A percentile compares a stretch with the other conserved stretches of the same genome.
Evolutionary conservation across 1,140 invertebrate genomes (phyloP).

Genomic region (Mizuhopecten yessoensis): DNA sequence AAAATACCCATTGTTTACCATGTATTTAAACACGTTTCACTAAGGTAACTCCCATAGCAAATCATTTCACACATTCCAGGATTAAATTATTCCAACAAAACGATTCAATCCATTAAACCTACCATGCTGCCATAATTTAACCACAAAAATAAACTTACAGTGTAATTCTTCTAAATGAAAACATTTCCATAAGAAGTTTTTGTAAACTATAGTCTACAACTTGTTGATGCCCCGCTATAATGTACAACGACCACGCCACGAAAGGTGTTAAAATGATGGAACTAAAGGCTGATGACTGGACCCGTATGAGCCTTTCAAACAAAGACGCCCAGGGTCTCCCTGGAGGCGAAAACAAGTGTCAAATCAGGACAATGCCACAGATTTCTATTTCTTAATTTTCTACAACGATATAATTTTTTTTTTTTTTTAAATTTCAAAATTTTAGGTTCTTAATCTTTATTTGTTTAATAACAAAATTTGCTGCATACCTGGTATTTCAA

Average conservation of each 20-base stretch:
- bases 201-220: neutral
- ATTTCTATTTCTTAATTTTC: slow-evolving; percentile 20
- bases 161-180: neutral
- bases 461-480: no score
- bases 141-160: neutral
- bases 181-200: neutral
- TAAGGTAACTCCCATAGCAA: neutral
- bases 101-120: no score
- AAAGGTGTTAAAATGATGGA: neutral
- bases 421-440: no score
- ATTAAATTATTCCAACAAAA: no score
- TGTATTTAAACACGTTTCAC: neutral
- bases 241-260: slow-evolving; percentile 2
- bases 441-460: no score
- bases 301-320: neutral
- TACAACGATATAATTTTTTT: neutral
- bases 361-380: neutral
- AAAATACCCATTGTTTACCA: neutral
- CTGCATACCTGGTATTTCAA: no score
- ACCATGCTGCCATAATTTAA: neutral
- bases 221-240: neutral
- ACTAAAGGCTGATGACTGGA: neutral
- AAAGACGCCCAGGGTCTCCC: neutral
- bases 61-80: neutral
- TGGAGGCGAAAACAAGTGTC: slow-evolving; percentile 16